phyloP scores from a whole-genome alignment of 2,113 vertebrate species.

The Phalacrocorax carbo region DNA sequence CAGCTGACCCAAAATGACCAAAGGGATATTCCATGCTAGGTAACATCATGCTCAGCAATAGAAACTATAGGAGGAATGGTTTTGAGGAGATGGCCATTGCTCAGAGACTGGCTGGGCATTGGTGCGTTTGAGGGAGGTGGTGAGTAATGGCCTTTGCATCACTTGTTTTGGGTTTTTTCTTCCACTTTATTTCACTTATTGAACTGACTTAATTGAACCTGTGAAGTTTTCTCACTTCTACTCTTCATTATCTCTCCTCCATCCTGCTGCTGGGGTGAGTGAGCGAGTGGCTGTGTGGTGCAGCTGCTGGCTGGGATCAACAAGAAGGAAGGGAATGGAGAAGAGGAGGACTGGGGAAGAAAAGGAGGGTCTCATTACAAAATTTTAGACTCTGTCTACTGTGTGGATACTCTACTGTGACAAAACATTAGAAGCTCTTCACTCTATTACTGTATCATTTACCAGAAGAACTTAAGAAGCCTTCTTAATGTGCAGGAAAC shows the following conservation, averaged over 20 bases:
- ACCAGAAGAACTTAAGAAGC: background rate
- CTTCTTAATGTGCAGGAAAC: background rate
- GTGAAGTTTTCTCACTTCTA: background rate
- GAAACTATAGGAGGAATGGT: background rate
- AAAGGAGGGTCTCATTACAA: background rate
- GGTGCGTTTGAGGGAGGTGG: background rate
- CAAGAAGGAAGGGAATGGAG: background rate
- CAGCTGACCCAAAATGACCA: background rate
- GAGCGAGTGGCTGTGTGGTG: rapidly evolving
- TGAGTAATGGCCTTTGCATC: background rate
- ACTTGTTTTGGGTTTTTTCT: background rate
- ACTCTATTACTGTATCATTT: background rate
- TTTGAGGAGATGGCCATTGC: background rate
- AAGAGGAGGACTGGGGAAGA: background rate
- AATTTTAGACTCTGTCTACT: background rate
- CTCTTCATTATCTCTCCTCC: background rate
- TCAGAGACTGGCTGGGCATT: background rate
- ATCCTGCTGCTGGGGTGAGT: background rate
- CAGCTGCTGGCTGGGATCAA: background rate
- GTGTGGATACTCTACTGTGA: background rate
- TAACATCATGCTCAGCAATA: background rate
- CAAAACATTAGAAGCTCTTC: background rate
- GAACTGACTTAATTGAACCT: background rate
- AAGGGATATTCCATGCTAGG: background rate
- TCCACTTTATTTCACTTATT: background rate